Evolutionary conservation across 1,140 invertebrate genomes (phyloP).

Genomic region (Antheraea mylitta): DNA sequence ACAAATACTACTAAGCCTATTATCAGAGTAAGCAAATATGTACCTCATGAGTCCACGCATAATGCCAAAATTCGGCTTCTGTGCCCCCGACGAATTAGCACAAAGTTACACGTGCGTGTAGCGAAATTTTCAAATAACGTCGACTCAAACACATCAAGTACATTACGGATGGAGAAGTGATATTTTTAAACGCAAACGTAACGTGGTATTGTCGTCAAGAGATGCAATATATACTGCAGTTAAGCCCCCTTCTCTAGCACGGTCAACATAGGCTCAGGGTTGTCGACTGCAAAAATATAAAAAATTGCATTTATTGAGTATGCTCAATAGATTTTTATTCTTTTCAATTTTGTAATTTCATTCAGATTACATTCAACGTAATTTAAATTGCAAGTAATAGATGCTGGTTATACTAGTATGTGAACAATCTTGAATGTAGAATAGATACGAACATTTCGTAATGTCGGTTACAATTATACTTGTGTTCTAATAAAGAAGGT

Average conservation of each 20-base stretch:
- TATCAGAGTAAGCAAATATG: background rate
- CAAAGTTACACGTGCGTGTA: slow-evolving; percentile 1
- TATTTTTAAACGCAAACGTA: background rate
- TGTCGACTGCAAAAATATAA: background rate
- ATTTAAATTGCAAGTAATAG: no score
- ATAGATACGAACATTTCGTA: no score
- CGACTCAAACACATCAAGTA: background rate
- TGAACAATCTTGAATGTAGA: no score
- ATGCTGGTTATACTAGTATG: no score
- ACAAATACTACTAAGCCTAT: slow-evolving; percentile 5
- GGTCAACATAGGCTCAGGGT: slow-evolving; percentile 25
- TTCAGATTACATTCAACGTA: no score
- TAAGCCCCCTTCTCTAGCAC: slow-evolving; percentile 24
- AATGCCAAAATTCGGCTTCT: slow-evolving; percentile 12
- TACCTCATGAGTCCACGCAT: slow-evolving; percentile 3
- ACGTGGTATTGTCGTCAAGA: background rate
- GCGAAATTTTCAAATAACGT: background rate
- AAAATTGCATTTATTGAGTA: background rate
- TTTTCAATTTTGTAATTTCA: no score
- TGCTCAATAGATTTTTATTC: no score
- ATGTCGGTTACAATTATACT: no score
- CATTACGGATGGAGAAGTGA: background rate
- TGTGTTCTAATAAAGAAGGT: no score
- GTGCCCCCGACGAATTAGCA: background rate
- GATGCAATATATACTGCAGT: slow-evolving; percentile 32